phyloP scores from a whole-genome alignment of 2,113 vertebrate species.

The Myrmecobius fasciatus region DNA sequence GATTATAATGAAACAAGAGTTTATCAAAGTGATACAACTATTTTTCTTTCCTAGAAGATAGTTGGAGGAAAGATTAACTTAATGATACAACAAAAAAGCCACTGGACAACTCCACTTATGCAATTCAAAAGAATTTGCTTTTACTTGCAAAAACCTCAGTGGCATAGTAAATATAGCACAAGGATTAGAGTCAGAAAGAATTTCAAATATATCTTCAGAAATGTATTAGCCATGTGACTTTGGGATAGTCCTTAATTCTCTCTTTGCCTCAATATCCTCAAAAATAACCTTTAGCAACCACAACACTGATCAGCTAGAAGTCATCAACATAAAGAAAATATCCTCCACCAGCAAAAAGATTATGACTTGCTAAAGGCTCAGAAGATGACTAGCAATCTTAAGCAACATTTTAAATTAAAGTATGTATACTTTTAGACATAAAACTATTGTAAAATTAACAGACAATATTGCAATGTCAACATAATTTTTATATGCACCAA shows the following conservation, averaged over 20 bases:
- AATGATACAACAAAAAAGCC: slow-evolving; percentile 27
- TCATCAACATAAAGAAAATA: not conserved
- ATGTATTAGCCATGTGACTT: no score
- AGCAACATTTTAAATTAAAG: not conserved
- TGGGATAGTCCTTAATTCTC: no score
- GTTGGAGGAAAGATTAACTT: slow-evolving; percentile 26
- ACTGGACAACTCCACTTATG: not conserved
- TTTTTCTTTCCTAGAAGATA: not conserved
- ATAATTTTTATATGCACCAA: not conserved
- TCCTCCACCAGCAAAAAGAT: not conserved
- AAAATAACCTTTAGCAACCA: not conserved
- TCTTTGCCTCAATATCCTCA: no score
- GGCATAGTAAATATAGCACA: no score
- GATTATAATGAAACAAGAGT: not conserved
- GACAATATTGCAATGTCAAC: not conserved
- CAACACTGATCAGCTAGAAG: not conserved
- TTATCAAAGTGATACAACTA: slow-evolving; percentile 10
- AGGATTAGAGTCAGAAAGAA: no score
- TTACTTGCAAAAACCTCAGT: slow-evolving; percentile 8
- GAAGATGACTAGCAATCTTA: no score
- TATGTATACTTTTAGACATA: not conserved
- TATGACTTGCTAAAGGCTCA: not conserved
- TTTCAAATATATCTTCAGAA: no score
- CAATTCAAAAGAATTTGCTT: slow-evolving; percentile 7
- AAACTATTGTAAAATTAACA: no score